phyloP scores from a whole-genome alignment of 2,888 invertebrate genomes.

The Lochmaea capreae region DNA sequence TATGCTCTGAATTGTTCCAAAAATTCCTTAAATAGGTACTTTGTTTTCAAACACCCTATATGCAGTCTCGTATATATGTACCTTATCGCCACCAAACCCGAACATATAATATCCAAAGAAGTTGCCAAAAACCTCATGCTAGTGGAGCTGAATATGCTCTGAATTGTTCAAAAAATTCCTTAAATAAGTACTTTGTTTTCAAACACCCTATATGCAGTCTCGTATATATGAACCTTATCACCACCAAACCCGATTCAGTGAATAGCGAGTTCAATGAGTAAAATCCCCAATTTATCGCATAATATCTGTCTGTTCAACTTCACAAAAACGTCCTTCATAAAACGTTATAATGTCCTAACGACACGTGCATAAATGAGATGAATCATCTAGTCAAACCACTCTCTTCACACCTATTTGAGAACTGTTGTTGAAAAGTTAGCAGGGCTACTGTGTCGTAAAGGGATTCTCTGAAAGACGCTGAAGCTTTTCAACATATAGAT shows the following conservation, averaged over 20 bases:
- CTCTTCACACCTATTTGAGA: conserved; percentile 34
- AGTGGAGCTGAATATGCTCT: too few species aligned
- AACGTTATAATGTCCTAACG: conserved; percentile 55
- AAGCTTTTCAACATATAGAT: conserved; percentile 58
- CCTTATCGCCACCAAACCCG: too few species aligned
- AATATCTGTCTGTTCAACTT: conserved; percentile 56
- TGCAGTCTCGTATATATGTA: too few species aligned
- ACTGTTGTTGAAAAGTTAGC: conserved; percentile 25
- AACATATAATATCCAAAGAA: too few species aligned
- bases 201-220: conserved; percentile 4
- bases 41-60: too few species aligned
- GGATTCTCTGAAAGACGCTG: conserved; percentile 56
- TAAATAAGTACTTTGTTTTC: background rate
- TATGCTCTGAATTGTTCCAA: too few species aligned
- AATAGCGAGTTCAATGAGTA: conserved; percentile 47
- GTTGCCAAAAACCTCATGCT: too few species aligned
- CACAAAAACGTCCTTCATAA: conserved; percentile 57
- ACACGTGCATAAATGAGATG: conserved; percentile 51
- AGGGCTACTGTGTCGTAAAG: conserved; percentile 54
- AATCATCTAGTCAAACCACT: conserved; percentile 34
- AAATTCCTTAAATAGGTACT: too few species aligned
- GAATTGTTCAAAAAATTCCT: too few species aligned
- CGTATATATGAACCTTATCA: conserved; percentile 19
- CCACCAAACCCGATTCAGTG: conserved; percentile 21
- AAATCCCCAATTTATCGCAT: conserved; percentile 51